Conservation (phyloP, 2,888 invertebrate genomes). For the Acanthoscelides obtectus region DNA sequence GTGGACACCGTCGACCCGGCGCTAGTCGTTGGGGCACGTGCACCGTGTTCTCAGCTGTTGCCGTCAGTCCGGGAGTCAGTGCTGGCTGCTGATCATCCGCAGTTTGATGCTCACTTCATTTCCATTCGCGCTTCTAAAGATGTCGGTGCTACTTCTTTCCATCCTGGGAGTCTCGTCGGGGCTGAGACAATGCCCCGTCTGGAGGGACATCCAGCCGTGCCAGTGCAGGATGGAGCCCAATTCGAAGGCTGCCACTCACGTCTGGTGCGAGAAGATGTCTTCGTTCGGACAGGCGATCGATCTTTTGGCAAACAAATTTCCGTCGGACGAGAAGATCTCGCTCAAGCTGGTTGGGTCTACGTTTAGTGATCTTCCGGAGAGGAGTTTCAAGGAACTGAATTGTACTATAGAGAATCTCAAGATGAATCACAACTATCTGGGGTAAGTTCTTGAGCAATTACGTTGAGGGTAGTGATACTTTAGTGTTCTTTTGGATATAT, state of each 20-base stretch:
- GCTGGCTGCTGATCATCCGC: background rate
- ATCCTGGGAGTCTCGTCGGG: conserved; percentile 56
- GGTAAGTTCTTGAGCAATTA: conserved; percentile 53
- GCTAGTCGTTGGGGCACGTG: background rate
- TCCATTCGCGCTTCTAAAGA: background rate
- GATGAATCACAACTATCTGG: conserved; percentile 71
- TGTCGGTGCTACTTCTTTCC: conserved; percentile 57
- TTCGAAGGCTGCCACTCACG: conserved; percentile 33
- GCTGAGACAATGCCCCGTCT: conserved; percentile 65
- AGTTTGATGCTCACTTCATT: background rate
- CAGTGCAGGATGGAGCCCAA: conserved; percentile 61
- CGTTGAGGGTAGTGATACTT: too few relatives aligned
- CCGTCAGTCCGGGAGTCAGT: background rate
- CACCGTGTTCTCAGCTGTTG: background rate
- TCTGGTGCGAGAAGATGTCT: conserved; percentile 32
- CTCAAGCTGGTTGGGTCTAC: conserved; percentile 71
- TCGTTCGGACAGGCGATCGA: conserved; percentile 70
- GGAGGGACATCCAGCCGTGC: conserved; percentile 79
- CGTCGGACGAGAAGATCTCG: conserved; percentile 65
- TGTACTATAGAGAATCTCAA: conserved; percentile 72
- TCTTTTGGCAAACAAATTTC: conserved; percentile 70
- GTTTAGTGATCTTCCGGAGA: conserved; percentile 66
- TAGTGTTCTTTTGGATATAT: too few relatives aligned
- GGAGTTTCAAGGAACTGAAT: conserved; percentile 72
- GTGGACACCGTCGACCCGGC: background rate